These are phyloP conservation scores for Acholoe squamosa DNA, from an alignment of 2,888 invertebrate genomes.

Conservation along the genomic window DNA sequence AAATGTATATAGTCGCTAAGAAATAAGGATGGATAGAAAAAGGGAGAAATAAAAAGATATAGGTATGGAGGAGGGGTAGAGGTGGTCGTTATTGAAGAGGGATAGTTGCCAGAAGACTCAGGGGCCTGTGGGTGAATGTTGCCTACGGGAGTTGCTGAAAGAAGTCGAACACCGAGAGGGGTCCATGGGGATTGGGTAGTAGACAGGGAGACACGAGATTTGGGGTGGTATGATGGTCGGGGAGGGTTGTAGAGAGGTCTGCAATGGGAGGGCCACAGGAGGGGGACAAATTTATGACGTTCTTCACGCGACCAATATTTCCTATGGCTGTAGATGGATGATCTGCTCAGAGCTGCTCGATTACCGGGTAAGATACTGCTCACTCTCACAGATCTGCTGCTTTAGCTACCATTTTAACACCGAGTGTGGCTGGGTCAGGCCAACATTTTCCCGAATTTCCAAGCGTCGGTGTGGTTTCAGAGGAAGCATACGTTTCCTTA, in stretches of 20 bases:
- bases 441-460: too few species aligned
- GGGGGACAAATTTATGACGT: not conserved
- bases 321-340: not conserved
- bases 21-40: not conserved
- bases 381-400: not conserved
- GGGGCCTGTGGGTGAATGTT: too few species aligned
- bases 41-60: not conserved
- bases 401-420: not conserved
- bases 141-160: not conserved
- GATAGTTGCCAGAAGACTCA: too few species aligned
- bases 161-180: not conserved
- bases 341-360: not conserved
- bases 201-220: not conserved
- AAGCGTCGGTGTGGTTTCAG: too few species aligned
- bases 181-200: not conserved
- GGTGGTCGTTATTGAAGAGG: not conserved
- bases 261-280: not conserved
- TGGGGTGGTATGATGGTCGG: not conserved
- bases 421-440: too few species aligned
- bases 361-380: not conserved
- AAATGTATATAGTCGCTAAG: too few species aligned
- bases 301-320: not conserved
- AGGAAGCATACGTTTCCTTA: too few species aligned
- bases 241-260: not conserved
- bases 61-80: not conserved